phyloP scores from a whole-genome alignment of 1,140 invertebrate genomes.

The Stegodyphus mimosarum region DNA sequence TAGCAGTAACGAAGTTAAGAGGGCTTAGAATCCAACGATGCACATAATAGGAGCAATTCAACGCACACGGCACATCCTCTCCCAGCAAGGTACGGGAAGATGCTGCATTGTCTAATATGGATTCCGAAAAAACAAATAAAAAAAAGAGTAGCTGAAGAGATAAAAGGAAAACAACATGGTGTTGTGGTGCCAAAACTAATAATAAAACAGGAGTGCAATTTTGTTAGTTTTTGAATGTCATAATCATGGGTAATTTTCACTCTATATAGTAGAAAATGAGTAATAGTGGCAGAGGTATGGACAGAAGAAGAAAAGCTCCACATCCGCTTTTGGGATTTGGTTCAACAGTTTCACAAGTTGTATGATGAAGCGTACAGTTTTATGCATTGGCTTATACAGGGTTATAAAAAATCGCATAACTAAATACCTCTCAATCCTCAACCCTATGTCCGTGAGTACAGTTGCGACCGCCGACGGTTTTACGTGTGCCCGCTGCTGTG shows the following conservation, averaged over 20 bases:
- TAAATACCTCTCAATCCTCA: too few species aligned
- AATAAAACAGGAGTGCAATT: constrained; percentile 47
- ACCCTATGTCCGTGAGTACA: too few species aligned
- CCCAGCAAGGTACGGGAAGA: neutral
- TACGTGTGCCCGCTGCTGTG: too few species aligned
- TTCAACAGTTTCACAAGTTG: too few species aligned
- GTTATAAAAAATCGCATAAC: too few species aligned
- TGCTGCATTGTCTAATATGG: constrained; percentile 17
- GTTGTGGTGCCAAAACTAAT: constrained; percentile 39
- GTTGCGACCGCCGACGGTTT: too few species aligned
- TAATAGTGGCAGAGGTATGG: constrained; percentile 22
- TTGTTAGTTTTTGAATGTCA: constrained; percentile 54
- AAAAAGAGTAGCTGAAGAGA: too few species aligned
- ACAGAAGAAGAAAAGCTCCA: constrained; percentile 3
- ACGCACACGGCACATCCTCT: constrained; percentile 16
- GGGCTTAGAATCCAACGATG: constrained; percentile 29
- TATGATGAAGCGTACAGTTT: too few species aligned
- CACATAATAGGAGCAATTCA: constrained; percentile 49
- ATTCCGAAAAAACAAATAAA: neutral
- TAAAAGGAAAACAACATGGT: neutral
- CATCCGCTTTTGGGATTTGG: constrained; percentile 5
- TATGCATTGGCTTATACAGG: too few species aligned
- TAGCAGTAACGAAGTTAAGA: constrained; percentile 20
- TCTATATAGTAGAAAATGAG: constrained; percentile 49
- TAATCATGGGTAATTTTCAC: constrained; percentile 58